A percentile compares a stretch with the other conserved stretches of the same genome.
phyloP scores from a whole-genome alignment of 1,140 invertebrate genomes.

The Zaprionus kolodkinae region DNA sequence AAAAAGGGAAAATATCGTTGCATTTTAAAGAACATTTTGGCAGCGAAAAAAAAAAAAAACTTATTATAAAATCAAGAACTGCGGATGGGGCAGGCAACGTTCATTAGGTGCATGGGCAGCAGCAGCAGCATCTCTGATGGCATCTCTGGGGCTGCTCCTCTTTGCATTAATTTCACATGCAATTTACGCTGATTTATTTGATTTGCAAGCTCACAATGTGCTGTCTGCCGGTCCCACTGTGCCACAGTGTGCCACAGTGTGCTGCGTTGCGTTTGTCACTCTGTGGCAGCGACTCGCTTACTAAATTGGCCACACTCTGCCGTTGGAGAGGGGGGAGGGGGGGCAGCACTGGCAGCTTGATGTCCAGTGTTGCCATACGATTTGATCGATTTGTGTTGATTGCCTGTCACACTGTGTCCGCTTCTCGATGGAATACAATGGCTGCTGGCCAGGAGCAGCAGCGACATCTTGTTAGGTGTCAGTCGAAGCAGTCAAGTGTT shows the following conservation, averaged over 20 bases:
- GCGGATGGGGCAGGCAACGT: conserved; percentile 4
- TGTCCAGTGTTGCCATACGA: conserved; percentile 55
- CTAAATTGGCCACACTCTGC: conserved; percentile 61
- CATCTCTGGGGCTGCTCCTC: background rate
- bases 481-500: conserved; percentile 76
- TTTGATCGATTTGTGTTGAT: conserved; percentile 82
- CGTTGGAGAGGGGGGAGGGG: background rate
- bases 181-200: conserved; percentile 83
- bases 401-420: conserved; percentile 65
- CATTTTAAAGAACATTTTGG: conserved; percentile 1
- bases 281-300: conserved; percentile 39
- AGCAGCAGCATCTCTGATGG: background rate
- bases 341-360: background rate
- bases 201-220: conserved; percentile 67
- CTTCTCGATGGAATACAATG: conserved; percentile 61
- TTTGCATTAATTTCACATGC: conserved; percentile 81
- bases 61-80: conserved; percentile 17
- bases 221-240: conserved; percentile 16
- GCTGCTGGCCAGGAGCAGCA: conserved; percentile 34
- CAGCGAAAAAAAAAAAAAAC: conserved; percentile 5
- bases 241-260: conserved; percentile 2
- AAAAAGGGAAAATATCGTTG: background rate
- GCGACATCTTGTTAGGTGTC: conserved; percentile 74
- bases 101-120: conserved; percentile 26
- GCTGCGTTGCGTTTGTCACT: conserved; percentile 69